Conservation (phyloP, 2,888 invertebrate species). For the Theodoxus fluviatilis region DNA sequence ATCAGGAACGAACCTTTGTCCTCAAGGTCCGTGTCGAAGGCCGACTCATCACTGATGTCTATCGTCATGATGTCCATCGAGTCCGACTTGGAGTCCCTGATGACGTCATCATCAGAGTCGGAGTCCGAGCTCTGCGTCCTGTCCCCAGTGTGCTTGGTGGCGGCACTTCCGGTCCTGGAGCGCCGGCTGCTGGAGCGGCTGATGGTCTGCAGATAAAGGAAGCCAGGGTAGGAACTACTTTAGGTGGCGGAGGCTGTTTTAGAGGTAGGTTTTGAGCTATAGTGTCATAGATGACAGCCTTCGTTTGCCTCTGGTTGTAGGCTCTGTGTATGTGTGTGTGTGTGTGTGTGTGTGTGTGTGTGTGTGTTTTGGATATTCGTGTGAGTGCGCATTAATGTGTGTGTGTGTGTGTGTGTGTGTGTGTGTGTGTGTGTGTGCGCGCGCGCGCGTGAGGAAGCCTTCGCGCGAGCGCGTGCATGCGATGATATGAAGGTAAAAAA, state of each 20-base stretch:
- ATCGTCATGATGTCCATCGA: conserved; percentile 40
- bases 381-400: conserved; percentile 1
- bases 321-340: background rate
- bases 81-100: conserved; percentile 36
- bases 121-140: conserved; percentile 45
- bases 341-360: conserved; percentile 13
- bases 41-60: conserved; percentile 55
- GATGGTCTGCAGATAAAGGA: conserved; percentile 44
- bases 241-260: too few relatives aligned
- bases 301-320: too few relatives aligned
- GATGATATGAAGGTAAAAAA: too few relatives aligned
- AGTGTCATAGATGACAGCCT: too few relatives aligned
- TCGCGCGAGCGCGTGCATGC: background rate
- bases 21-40: conserved; percentile 63
- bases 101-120: conserved; percentile 43
- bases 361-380: background rate
- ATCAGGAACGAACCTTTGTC: too few relatives aligned
- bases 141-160: conserved; percentile 36
- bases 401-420: conserved; percentile 14
- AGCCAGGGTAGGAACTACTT: background rate
- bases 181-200: conserved; percentile 49
- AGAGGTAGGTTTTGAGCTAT: too few relatives aligned
- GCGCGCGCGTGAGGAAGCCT: background rate
- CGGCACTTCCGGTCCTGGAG: conserved; percentile 44
- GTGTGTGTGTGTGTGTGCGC: conserved; percentile 13